Percentiles rank a stretch among this genome's conserved stretches.
Conservation (phyloP, 2,888 invertebrate genomes). For the Sesia apiformis region DNA sequence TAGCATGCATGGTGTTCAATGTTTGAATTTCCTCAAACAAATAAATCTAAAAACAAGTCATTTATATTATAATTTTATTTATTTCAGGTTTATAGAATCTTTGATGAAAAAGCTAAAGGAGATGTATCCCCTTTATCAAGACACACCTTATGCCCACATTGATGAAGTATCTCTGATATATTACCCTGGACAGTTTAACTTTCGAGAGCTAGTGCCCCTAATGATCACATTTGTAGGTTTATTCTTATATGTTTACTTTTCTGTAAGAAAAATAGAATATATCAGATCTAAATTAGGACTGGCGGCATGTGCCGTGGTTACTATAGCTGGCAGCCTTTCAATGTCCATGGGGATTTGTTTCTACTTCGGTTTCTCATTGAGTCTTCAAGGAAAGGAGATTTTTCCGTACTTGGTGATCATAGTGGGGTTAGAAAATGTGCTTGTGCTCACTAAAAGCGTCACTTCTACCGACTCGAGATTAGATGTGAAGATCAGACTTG, state of each 20-base stretch:
- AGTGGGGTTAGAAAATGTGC: conserved; percentile 94
- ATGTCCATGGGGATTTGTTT: conserved; percentile 94
- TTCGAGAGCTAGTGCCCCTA: conserved; percentile 88
- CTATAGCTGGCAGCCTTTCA: conserved; percentile 88
- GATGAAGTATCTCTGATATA: conserved; percentile 79
- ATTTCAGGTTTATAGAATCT: conserved; percentile 82
- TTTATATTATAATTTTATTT: too few relatives aligned
- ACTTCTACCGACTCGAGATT: conserved; percentile 94
- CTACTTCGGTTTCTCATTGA: conserved; percentile 88
- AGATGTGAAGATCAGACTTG: conserved; percentile 95
- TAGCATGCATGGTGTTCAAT: too few relatives aligned
- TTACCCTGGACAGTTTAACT: conserved; percentile 92
- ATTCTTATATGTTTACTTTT: conserved; percentile 95
- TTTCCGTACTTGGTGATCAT: conserved; percentile 97
- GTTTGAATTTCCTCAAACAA: too few relatives aligned
- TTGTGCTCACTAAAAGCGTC: conserved; percentile 93
- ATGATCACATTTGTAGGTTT: conserved; percentile 88
- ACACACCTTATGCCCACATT: conserved; percentile 44
- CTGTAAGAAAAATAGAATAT: conserved; percentile 95
- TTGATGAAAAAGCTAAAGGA: conserved; percentile 79
- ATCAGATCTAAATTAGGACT: conserved; percentile 90
- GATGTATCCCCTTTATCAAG: conserved; percentile 83
- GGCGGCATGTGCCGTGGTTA: conserved; percentile 92
- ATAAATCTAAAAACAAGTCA: too few relatives aligned
- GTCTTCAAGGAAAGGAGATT: conserved; percentile 89